These are phyloP conservation scores for Hermatobates lingyangjiaoensis DNA, from an alignment of 1,140 invertebrate genomes.

Conservation along the genomic window DNA sequence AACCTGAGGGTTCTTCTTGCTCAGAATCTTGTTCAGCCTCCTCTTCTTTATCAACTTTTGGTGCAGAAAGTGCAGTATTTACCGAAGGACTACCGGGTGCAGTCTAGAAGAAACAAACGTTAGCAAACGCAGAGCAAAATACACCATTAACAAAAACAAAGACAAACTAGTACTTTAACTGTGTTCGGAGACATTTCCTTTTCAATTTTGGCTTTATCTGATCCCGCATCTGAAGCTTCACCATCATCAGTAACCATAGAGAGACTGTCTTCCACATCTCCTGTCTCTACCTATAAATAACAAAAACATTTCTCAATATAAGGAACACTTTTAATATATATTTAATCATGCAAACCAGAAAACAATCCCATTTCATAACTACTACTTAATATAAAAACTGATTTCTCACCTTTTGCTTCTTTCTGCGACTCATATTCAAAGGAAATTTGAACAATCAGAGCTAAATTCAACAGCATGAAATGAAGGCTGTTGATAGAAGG, in stretches of 20 bases:
- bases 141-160: not conserved
- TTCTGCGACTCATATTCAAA: no score
- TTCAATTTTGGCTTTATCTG: slow-evolving; percentile 10
- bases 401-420: no score
- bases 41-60: slow-evolving; percentile 19
- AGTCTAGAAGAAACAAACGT: not conserved
- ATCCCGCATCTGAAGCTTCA: slow-evolving; percentile 11
- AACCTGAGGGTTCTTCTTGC: slow-evolving; percentile 32
- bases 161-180: not conserved
- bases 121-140: not conserved
- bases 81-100: slow-evolving; percentile 3
- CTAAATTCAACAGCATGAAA: no score
- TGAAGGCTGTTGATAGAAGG: no score
- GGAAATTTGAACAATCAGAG: no score
- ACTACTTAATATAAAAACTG: no score
- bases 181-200: slow-evolving; percentile 10
- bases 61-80: not conserved
- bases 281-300: slow-evolving; percentile 5
- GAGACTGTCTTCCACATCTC: slow-evolving; percentile 8
- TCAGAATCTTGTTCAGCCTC: slow-evolving; percentile 25
- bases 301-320: not conserved
- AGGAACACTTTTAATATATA: no score
- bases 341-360: no score
- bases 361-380: no score
- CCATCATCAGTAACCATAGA: slow-evolving; percentile 10